phyloP scores from a whole-genome alignment of 2,797 vertebrate species.

The Tapera naevia region DNA sequence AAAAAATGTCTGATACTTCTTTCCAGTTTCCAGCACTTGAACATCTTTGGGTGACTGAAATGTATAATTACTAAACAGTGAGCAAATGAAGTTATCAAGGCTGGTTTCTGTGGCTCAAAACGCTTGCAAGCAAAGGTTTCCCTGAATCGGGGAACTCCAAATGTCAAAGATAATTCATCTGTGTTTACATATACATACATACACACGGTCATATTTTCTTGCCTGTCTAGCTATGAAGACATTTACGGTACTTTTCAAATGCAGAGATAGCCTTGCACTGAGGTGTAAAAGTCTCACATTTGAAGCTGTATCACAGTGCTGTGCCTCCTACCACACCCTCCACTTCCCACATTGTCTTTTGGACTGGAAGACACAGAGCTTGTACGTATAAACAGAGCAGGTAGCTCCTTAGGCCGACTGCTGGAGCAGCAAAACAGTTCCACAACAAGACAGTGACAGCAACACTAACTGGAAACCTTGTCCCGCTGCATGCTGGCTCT shows the following conservation, averaged over 20 bases:
- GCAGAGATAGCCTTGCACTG: not conserved
- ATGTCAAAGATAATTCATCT: not conserved
- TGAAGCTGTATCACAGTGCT: not conserved
- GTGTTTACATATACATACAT: not conserved
- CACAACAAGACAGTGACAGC: rapidly evolving
- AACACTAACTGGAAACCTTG: not conserved
- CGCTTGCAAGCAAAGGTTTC: not conserved
- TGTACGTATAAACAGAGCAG: rapidly evolving
- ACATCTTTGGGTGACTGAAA: slow-evolving; percentile 48
- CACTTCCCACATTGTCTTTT: not conserved
- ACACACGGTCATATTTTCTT: rapidly evolving
- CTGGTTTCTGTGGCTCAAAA: not conserved
- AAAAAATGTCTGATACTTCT: slow-evolving; percentile 47
- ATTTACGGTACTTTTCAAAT: not conserved
- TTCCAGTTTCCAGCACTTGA: slow-evolving; percentile 62
- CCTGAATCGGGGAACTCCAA: not conserved
- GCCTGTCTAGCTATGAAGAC: not conserved
- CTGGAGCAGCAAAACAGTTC: not conserved
- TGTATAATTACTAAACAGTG: not conserved
- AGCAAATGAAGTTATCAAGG: slow-evolving; percentile 23
- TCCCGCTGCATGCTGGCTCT: rapidly evolving
- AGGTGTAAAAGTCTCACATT: not conserved
- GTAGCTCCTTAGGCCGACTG: not conserved
- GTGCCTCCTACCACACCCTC: not conserved
- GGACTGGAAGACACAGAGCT: not conserved